Evolutionary conservation across 2,888 invertebrate species (phyloP), one percentile per base, ranked within the genome.

Genomic region (Leucophenga maculata): DNA sequence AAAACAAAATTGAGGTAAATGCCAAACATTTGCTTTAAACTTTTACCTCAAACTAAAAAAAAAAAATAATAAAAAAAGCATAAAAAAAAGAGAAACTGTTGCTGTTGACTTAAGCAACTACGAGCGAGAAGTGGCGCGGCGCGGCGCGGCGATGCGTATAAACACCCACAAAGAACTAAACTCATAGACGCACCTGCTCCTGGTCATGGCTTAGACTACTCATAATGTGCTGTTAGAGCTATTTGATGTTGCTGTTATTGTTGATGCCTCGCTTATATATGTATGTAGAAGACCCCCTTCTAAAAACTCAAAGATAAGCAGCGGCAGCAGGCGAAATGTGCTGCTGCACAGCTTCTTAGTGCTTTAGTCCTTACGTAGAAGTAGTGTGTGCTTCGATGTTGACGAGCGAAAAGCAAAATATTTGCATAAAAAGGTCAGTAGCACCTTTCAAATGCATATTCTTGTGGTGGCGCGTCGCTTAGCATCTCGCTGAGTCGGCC

Each of bases 401-500:
- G n/a, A 14, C 26, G 57, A 54, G 18, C 6, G 18, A 50, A 50
- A 50, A 50, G 50, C 18, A 79, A 85, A 82, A 86, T 86, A 87
- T 87, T 87, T 86, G 78, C 84, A 86, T 86, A 82, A 85, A 86
- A 86, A 83, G 87, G 86, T 87, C 86, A 87, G 80, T 83, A 82
- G 83, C 87, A 86, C 80, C 79, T 77, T 73, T 77, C 65, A 65
- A 69, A 32, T 64, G 46, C 32, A 39, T 74, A 65, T 65, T 66
- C 46, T 64, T 70, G 65, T 48, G 52, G 52, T 50, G 50, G 48
- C 46, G 26, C 20, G 39, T 52, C 54, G 60, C 31, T 59, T n/a
- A 20, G 44, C 39, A 39, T 48, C 20, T 48, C 14, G 16, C 31
- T 44, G 67, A 48, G 44, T 65, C 59, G 67, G 57, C 71, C 65